Base-by-base conservation (phyloP, 2,888 invertebrate genomes). In the Barypeithes pellucidus region DNA sequence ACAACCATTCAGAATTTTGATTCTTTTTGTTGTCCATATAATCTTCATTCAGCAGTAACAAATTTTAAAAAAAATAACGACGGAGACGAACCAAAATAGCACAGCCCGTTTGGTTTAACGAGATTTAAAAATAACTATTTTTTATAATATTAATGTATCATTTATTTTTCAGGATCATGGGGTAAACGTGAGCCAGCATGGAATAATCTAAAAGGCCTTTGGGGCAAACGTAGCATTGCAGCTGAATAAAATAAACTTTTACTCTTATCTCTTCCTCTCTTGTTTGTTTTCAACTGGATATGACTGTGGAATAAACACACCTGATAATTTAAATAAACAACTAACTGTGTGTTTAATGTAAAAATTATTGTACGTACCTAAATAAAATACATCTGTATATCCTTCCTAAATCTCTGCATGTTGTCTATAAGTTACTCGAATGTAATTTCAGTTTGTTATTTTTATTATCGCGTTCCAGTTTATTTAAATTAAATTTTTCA, bases 201-300 rank as follows among this genome's bases (percentile, higher is more conserved):
- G 94, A 92, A 92, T 83, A 93, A 93, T 84, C 87, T 94, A 79
- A 91, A 92, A 86, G 93, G 93, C 73, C 90, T 93, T 86, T 94
- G 94, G 94, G 94, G 94, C 80, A 93, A 93, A 85, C 89, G 93
- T 74, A 85, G 85, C 83, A 87, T 79, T 72, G 77, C 78, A 71
- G 77, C 78, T 60, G 73, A 79, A 67, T 75, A 75, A 70, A 74
- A 61, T 71, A 29, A 59, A 57, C 29, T 62, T n/a, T 70, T 33
- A 45, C 9, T 47, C 45, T 71, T 65, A 73, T 59, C 59, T 54
- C 47, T 45, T 69, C 16, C 45, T 39, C 45, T 57, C 43, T 68
- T 69, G 57, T 50, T 63, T 70, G 41, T 63, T 54, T 57, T 71
- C 41, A 71, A 45, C 82, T 82, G 79, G 79, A 79, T 78, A 82